These are phyloP conservation scores for Caenorhabditis japonica DNA, from an alignment of 2,888 invertebrate genomes.

Conservation along the genomic window DNA sequence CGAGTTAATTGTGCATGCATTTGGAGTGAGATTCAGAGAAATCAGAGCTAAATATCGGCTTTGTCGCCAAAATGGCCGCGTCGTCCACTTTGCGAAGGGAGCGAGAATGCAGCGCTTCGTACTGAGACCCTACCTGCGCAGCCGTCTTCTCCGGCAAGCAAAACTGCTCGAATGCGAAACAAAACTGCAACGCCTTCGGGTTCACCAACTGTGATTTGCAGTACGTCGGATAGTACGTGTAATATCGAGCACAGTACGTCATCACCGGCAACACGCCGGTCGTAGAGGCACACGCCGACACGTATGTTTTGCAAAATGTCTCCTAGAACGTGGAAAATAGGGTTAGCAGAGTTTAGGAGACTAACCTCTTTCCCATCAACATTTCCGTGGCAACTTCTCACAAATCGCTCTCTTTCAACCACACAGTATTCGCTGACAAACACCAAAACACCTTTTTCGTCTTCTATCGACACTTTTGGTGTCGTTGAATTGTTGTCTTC, in stretches of 20 bases:
- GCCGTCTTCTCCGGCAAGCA: constrained; percentile 59
- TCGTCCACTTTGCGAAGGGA: too few relatives aligned
- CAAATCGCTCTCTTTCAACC: constrained; percentile 59
- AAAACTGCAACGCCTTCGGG: constrained; percentile 53
- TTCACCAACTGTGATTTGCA: constrained; percentile 50
- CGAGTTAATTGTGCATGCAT: too few relatives aligned
- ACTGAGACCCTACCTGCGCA: constrained; percentile 31
- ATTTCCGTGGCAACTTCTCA: constrained; percentile 58
- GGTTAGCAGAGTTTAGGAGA: neutral
- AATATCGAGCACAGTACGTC: constrained; percentile 62
- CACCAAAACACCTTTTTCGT: constrained; percentile 59
- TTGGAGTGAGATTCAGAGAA: too few relatives aligned
- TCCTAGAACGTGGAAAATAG: constrained; percentile 34
- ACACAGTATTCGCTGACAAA: constrained; percentile 66
- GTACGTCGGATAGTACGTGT: constrained; percentile 56
- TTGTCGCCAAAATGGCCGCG: neutral
- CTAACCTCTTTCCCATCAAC: constrained; percentile 50
- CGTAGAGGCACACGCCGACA: constrained; percentile 57
- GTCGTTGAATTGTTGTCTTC: constrained; percentile 14
- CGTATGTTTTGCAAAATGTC: constrained; percentile 61
- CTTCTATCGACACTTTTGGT: constrained; percentile 32
- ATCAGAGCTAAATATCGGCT: neutral
- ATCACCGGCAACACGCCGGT: constrained; percentile 61
- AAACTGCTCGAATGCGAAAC: constrained; percentile 65
- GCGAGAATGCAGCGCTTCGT: too few relatives aligned